These are phyloP conservation scores for Lamproptera curius DNA, from an alignment of 2,888 invertebrate genomes.

Conservation along the genomic window DNA sequence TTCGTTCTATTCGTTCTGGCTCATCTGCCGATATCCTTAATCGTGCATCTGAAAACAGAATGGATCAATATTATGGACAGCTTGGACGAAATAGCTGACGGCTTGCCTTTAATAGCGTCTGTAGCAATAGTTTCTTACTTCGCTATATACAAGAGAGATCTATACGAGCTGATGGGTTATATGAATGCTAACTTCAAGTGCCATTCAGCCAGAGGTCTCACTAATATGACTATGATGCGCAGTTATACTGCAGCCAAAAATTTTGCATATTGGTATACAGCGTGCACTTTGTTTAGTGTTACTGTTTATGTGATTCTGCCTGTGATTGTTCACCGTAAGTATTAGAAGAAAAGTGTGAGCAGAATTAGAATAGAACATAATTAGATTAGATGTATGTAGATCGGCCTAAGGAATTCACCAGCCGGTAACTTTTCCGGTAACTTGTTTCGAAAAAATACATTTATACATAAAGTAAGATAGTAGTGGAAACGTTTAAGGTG, in stretches of 20 bases:
- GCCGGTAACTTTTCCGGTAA: no score
- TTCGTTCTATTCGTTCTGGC: slow-evolving; percentile 47
- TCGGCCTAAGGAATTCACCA: no score
- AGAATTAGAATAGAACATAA: no score
- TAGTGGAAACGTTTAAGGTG: no score
- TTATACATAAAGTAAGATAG: no score
- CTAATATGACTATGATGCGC: slow-evolving; percentile 59
- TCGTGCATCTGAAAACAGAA: slow-evolving; percentile 48
- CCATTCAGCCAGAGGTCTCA: slow-evolving; percentile 57
- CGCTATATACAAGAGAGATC: slow-evolving; percentile 41
- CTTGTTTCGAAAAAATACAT: no score
- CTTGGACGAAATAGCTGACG: slow-evolving; percentile 54
- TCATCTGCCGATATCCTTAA: slow-evolving; percentile 37
- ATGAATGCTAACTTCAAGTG: slow-evolving; percentile 57
- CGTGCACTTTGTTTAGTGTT: slow-evolving; percentile 58
- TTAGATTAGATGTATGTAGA: no score
- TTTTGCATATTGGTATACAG: slow-evolving; percentile 59
- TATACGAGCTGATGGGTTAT: slow-evolving; percentile 46
- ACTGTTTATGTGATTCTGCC: slow-evolving; percentile 54
- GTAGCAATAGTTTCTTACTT: slow-evolving; percentile 53
- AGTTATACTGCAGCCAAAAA: slow-evolving; percentile 49
- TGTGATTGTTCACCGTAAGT: slow-evolving; percentile 55
- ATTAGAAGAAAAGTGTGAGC: no score
- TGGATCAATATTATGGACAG: slow-evolving; percentile 57
- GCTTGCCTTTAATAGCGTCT: slow-evolving; percentile 49